Base-by-base conservation (phyloP, 1,140 invertebrate genomes). In the Hetaerina americana region DNA sequence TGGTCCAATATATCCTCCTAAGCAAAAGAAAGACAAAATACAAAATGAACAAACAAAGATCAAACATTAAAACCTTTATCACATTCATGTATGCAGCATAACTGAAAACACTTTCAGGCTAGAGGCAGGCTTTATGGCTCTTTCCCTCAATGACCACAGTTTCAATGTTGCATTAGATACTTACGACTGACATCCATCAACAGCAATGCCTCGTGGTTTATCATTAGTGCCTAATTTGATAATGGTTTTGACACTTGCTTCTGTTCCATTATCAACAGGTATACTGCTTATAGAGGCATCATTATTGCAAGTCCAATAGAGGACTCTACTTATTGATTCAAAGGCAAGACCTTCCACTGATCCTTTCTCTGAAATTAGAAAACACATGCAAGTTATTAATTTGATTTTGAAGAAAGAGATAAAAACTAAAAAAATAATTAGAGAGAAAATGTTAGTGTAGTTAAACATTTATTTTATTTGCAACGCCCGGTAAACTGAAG, bases 271-370 rank as follows among this genome's bases (percentile, higher is more conserved):
- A 27, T 27, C 27, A 10, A 87, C 76, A 76, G 85, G 84, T 27
- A 89, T 81, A 73, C 86, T 82, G 71, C 86, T 88, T 27, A 95
- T 89, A 5, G 89, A 88, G 0, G 90, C 88, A 78, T 92, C 88
- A 76, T 87, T 90, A 77, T 90, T 92, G 75, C 91, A 92, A 1
- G 94, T 95, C 91, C 92, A 96, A 80, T 93, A 95, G 0, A 95
- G 80, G 67, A 87, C 83, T 71, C 87, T 82, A 66, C 87, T 81
- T 0, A 85, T 76, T 66, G 82, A 81, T 75, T 92, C 90, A 80
- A 87, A 94, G 24, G 92, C 89, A 75, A 96, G 79, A 18, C 93
- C 93, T 82, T 95, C 93, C 0, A 93, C 92, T 0, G 90, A 88
- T 1, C 91, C 91, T 82, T 89, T 88, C 72, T 86, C 88, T 83